These are phyloP conservation scores for Drosophila kanapiae DNA, from an alignment of 1,140 invertebrate genomes.

Conservation along the genomic window DNA sequence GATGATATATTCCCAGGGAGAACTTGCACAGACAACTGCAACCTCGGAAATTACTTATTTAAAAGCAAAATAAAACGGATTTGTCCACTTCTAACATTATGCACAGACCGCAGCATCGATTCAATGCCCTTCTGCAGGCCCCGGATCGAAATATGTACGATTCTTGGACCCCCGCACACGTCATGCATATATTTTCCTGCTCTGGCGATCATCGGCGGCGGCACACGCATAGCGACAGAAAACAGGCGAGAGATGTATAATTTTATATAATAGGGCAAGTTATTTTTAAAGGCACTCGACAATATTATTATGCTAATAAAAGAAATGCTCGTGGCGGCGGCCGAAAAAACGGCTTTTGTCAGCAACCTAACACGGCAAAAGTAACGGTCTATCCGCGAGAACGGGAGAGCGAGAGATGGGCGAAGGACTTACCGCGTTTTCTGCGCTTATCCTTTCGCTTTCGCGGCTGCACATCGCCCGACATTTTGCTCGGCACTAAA, in stretches of 20 bases:
- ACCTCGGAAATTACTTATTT: conserved; percentile 4
- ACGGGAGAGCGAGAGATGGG: not conserved
- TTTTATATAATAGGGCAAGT: conserved; percentile 84
- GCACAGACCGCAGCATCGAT: conserved; percentile 2
- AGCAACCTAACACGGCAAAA: conserved; percentile 16
- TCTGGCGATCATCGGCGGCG: conserved; percentile 32
- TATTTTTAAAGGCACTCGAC: conserved; percentile 84
- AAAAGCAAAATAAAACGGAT: conserved; percentile 4
- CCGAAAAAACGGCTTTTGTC: conserved; percentile 11
- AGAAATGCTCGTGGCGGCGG: conserved; percentile 55
- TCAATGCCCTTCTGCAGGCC: conserved; percentile 24
- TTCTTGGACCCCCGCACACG: conserved; percentile 34
- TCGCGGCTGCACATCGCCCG: conserved; percentile 89
- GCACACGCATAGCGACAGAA: conserved; percentile 79
- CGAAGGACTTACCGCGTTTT: conserved; percentile 88
- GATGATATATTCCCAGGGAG: conserved; percentile 32
- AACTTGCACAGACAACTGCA: too few species aligned
- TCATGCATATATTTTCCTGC: conserved; percentile 49
- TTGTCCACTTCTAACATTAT: not conserved
- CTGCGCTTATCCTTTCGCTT: conserved; percentile 90
- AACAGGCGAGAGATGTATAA: conserved; percentile 76
- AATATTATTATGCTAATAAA: conserved; percentile 82
- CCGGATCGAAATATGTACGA: conserved; percentile 43
- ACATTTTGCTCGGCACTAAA: conserved; percentile 86
- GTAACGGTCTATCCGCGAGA: conserved; percentile 17